phyloP scores from a whole-genome alignment of 2,113 vertebrate species.

The Eidolon helvum region DNA sequence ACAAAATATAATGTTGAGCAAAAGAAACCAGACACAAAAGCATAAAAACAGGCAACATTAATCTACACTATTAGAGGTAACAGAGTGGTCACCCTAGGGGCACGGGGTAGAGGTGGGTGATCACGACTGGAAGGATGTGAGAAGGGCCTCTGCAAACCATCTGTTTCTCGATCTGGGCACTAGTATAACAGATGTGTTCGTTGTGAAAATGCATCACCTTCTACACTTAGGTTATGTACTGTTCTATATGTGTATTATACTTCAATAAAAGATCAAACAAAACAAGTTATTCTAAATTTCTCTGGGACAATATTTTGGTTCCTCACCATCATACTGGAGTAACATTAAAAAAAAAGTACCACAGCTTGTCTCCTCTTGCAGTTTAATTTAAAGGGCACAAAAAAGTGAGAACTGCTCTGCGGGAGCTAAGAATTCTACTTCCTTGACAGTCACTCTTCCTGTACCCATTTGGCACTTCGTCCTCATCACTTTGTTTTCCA shows the following conservation, averaged over 20 bases:
- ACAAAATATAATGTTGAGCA: neutral
- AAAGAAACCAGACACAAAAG: neutral
- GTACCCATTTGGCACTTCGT: neutral
- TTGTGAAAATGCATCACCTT: neutral
- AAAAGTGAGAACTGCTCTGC: neutral
- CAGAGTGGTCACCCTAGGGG: neutral
- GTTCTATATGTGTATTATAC: neutral
- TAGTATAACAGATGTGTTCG: neutral
- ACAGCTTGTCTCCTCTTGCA: neutral
- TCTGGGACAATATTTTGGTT: neutral
- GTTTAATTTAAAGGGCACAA: constrained; percentile 60
- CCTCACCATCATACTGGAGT: neutral
- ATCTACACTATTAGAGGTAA: neutral
- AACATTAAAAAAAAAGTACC: neutral
- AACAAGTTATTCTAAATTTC: neutral
- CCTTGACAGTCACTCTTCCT: neutral
- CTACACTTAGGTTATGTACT: neutral
- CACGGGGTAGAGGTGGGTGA: no score
- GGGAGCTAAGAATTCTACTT: constrained; percentile 29
- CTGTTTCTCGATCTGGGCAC: neutral
- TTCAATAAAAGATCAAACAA: neutral
- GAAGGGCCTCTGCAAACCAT: neutral
- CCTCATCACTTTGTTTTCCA: constrained; percentile 25
- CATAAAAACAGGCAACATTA: neutral
- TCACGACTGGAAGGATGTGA: neutral